These are phyloP conservation scores for Craniophora ligustri DNA, from an alignment of 2,888 invertebrate genomes.

Conservation along the genomic window DNA sequence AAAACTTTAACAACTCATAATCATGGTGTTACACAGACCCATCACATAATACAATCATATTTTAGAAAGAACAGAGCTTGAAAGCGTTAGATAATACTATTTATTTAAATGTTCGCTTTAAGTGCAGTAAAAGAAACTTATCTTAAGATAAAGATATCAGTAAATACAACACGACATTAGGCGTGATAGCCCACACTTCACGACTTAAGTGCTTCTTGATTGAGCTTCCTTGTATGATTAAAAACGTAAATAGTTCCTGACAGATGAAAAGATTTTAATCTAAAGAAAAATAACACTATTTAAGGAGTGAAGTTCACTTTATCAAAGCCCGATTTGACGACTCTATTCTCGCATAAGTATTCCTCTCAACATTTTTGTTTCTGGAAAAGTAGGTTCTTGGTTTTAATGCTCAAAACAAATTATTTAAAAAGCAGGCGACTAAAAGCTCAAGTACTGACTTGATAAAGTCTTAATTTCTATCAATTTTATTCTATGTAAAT, in stretches of 20 bases:
- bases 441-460: not conserved
- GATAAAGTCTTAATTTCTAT: not conserved
- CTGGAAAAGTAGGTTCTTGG: not conserved
- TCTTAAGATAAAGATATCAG: constrained; percentile 52
- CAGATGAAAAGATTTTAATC: constrained; percentile 17
- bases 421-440: not conserved
- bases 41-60: constrained; percentile 30
- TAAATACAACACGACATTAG: constrained; percentile 52
- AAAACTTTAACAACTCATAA: constrained; percentile 28
- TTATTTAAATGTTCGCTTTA: constrained; percentile 41
- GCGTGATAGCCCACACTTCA: constrained; percentile 41
- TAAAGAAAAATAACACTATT: not conserved
- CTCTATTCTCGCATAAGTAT: too few species aligned
- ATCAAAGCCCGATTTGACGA: too few species aligned
- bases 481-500: too few species aligned
- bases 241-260: constrained; percentile 29
- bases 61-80: constrained; percentile 19
- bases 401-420: not conserved
- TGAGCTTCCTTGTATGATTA: constrained; percentile 51
- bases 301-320: too few species aligned
- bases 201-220: constrained; percentile 51
- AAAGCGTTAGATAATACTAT: constrained; percentile 48
- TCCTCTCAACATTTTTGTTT: too few species aligned
- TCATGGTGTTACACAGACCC: constrained; percentile 29
- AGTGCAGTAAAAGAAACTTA: constrained; percentile 51